Evolutionary conservation across 2,888 invertebrate genomes (phyloP), one percentile per base, ranked within the genome.

Genomic region (Norana najaformis): DNA sequence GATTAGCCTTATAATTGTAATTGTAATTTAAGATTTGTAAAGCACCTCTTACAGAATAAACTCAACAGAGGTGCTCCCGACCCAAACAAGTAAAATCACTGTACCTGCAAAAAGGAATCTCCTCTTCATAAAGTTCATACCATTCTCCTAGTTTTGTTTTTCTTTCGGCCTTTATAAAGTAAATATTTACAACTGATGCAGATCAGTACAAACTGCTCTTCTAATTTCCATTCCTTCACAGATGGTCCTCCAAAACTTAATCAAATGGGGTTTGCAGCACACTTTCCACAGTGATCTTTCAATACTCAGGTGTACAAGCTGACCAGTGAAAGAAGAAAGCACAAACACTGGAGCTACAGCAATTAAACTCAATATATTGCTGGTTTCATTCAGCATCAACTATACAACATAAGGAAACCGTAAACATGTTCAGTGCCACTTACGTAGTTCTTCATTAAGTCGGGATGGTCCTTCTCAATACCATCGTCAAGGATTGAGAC

Each of bases 401-500:
- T 30, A 23, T 30, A 53, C 23, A 69, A 8, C 47, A 23, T 23
- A 47, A 2, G 23, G 20, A 23, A 23, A 47, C 20, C 20, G 23
- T 47, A 23, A 23, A 47, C 20, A 47, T 23, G 20, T 47, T 47
- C 23, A 47, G 16, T 85, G 36, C 37, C 23, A 94, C 98, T 97
- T 96, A 98, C 98, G 95, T 98, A 99, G 96, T 99, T 99, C 93
- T 96, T 96, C 90, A 96, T 95, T 92, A 99, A 96, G 95, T 99
- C 99, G 0, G 98, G 98, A 95, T 99, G 98, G 95, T 98, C 97
- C 91, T 97, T 98, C 95, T 99, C 98, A 83, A 99, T 96, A 39
- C 99, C 99, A 94, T 99, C 99, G 94, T 99, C 99, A 89, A 99
- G 96, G 93, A 99, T 99, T 89, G 99, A 98, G 92, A 99, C 98